Evolutionary conservation across 2,113 vertebrate genomes (phyloP).

Genomic region (Micronisus gabar): DNA sequence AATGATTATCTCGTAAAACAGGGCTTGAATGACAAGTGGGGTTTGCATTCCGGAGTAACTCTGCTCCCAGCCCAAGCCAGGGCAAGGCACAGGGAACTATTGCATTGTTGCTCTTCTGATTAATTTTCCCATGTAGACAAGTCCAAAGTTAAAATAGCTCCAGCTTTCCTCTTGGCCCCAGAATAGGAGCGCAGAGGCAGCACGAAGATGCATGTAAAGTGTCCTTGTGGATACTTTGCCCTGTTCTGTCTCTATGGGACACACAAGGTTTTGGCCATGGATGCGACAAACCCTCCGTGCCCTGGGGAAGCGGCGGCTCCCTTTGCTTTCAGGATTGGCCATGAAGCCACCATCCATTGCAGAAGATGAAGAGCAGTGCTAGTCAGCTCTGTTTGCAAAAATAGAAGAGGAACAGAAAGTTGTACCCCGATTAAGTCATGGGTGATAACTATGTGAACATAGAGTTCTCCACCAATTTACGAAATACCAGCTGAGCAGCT

Average conservation of each 20-base stretch:
- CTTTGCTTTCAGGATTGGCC: neutral
- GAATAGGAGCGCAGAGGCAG: rapidly evolving
- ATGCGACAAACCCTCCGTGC: neutral
- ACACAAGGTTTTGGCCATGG: rapidly evolving
- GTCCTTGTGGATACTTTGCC: neutral
- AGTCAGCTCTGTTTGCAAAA: neutral
- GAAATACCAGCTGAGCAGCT: slow-evolving; percentile 24
- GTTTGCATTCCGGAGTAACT: neutral
- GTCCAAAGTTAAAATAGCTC: neutral
- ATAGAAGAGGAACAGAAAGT: slow-evolving; percentile 51
- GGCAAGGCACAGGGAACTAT: neutral
- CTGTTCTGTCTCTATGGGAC: neutral
- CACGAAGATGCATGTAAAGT: neutral
- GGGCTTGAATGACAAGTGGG: neutral
- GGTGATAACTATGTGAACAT: neutral
- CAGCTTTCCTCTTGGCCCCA: neutral
- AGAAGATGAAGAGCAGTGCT: neutral
- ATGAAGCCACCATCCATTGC: neutral
- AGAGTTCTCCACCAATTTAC: neutral
- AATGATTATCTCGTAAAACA: rapidly evolving
- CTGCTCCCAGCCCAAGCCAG: neutral
- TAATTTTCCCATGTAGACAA: neutral
- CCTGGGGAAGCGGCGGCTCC: neutral
- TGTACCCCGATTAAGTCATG: neutral
- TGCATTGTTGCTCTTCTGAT: neutral